phyloP scores from a whole-genome alignment of 2,113 vertebrate species.

The Plotosus lineatus region DNA sequence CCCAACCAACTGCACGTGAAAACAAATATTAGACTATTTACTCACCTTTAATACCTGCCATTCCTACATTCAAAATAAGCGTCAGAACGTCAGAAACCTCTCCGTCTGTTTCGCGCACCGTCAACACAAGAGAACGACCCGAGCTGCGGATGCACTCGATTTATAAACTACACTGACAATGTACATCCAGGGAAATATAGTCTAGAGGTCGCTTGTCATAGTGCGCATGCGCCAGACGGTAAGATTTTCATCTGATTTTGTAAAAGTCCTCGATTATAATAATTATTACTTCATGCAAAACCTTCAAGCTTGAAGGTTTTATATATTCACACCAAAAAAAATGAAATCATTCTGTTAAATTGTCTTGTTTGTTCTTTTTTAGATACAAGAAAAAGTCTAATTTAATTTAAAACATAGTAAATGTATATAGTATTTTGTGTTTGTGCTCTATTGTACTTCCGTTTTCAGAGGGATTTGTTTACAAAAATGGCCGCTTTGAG shows the following conservation, averaged over 20 bases:
- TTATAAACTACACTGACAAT: neutral
- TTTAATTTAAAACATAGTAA: neutral
- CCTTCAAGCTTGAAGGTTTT: neutral
- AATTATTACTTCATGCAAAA: too few relatives aligned
- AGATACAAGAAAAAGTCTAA: neutral
- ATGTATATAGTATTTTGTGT: neutral
- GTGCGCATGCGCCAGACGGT: neutral
- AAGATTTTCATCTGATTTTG: neutral
- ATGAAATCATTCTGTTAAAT: neutral
- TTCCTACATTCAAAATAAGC: constrained; percentile 58
- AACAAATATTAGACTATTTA: neutral
- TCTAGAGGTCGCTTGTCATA: neutral
- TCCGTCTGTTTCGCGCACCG: neutral
- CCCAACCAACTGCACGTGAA: neutral
- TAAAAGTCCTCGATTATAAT: neutral
- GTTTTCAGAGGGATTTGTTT: constrained; percentile 59
- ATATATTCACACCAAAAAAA: neutral
- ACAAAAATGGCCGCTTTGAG: constrained; percentile 71
- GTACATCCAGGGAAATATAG: neutral
- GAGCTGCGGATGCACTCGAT: neutral
- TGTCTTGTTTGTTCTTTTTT: neutral
- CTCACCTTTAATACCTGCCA: constrained; percentile 79
- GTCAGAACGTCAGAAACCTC: neutral
- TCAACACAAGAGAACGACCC: neutral
- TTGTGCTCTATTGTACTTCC: neutral